phyloP scores from a whole-genome alignment of 2,113 vertebrate species.

The Myotis davidii region DNA sequence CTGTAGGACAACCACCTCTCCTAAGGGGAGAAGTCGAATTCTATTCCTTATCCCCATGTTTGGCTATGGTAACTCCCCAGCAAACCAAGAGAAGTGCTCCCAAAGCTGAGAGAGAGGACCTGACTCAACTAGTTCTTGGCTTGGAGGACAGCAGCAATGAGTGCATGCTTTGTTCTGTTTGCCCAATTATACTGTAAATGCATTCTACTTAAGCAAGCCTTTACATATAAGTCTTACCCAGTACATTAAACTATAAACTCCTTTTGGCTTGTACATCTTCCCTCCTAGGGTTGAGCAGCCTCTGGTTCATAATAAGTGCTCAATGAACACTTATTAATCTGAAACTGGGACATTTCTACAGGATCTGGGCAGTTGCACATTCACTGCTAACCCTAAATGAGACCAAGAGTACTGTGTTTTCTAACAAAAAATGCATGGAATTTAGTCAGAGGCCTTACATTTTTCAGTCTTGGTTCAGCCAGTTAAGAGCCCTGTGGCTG shows the following conservation, averaged over 20 bases:
- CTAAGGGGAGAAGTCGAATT: not conserved
- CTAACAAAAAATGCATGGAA: not conserved
- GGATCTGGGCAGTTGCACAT: not conserved
- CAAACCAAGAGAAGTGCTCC: not conserved
- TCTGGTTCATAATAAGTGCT: not conserved
- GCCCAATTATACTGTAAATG: not conserved
- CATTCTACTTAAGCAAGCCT: not conserved
- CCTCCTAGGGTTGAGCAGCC: not conserved
- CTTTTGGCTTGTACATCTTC: not conserved
- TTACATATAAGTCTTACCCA: not conserved
- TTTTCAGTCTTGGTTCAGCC: constrained; percentile 36
- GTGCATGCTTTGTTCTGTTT: not conserved
- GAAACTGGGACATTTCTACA: not conserved
- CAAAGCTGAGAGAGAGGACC: not conserved
- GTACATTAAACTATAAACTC: not conserved
- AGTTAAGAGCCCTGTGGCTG: not conserved
- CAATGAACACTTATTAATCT: not conserved
- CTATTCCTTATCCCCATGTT: not conserved
- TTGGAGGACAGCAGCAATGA: not conserved
- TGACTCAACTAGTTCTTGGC: not conserved
- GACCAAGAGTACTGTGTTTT: constrained; percentile 13
- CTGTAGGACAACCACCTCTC: not conserved
- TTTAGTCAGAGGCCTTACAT: constrained; percentile 40
- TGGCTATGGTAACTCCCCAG: not conserved
- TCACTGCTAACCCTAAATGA: not conserved